Conservation (phyloP, 2,888 invertebrate genomes). For the Chirona hameri region DNA sequence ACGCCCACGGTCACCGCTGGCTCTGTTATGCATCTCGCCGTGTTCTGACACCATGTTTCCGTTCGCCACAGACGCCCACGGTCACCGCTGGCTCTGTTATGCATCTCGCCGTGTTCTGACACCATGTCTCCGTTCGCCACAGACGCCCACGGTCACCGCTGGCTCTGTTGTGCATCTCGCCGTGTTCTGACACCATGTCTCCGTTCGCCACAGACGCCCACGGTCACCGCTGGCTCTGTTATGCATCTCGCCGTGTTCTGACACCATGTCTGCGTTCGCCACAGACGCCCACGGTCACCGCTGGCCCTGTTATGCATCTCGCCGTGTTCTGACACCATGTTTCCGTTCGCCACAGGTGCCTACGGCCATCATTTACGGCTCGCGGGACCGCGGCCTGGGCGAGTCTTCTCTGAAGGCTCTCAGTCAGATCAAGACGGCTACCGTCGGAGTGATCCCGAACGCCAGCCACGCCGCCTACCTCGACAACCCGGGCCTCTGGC, state of each 20-base stretch:
- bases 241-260: too few relatives aligned
- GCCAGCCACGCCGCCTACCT: slow-evolving; percentile 51
- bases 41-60: background rate
- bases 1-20: too few relatives aligned
- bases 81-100: too few relatives aligned
- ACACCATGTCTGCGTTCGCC: too few relatives aligned
- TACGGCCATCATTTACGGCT: slow-evolving; percentile 51
- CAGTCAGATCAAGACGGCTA: slow-evolving; percentile 46
- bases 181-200: background rate
- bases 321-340: background rate
- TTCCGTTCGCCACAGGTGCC: slow-evolving; percentile 46
- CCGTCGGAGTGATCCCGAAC: slow-evolving; percentile 45
- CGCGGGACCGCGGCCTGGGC: slow-evolving; percentile 48
- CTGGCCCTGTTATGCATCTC: too few relatives aligned
- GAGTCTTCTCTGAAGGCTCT: slow-evolving; percentile 45
- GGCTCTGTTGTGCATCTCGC: background rate
- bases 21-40: background rate
- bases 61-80: slow-evolving; percentile 48
- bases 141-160: slow-evolving; percentile 51
- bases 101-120: background rate
- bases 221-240: too few relatives aligned
- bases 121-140: slow-evolving; percentile 25
- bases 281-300: too few relatives aligned
- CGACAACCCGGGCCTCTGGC: slow-evolving; percentile 49
- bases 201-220: too few relatives aligned